Evolutionary conservation across 2,888 invertebrate species (phyloP).

Genomic region (Octonoba sinensis): DNA sequence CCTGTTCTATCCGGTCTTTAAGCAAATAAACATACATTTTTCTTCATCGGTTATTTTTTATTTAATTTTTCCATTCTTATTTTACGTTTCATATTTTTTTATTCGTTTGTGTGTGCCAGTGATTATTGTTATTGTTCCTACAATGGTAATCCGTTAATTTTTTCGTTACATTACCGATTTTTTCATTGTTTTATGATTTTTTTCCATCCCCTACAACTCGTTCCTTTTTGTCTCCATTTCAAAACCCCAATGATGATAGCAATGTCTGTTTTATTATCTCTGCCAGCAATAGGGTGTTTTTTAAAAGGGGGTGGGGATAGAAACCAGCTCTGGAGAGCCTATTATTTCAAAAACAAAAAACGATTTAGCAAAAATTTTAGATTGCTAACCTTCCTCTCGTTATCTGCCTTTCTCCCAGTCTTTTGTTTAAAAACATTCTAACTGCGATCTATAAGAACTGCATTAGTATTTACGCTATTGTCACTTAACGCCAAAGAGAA

Average conservation of each 20-base stretch:
- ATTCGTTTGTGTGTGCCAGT: constrained; percentile 13
- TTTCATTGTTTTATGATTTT: constrained; percentile 27
- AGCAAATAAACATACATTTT: constrained; percentile 62
- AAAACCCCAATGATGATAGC: constrained; percentile 52
- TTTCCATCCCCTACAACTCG: constrained; percentile 25
- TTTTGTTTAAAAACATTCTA: constrained; percentile 47
- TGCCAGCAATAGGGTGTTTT: constrained; percentile 28
- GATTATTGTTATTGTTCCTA: constrained; percentile 54
- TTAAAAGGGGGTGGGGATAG: constrained; percentile 28
- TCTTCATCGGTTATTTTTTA: constrained; percentile 42
- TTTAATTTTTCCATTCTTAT: constrained; percentile 27
- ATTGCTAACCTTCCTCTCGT: constrained; percentile 57
- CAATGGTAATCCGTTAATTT: constrained; percentile 53
- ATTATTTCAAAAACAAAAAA: constrained; percentile 62
- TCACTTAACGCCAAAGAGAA: constrained; percentile 22
- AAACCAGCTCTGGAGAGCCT: constrained; percentile 46
- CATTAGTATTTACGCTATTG: constrained; percentile 64
- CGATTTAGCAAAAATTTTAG: constrained; percentile 60
- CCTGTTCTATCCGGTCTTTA: constrained; percentile 59
- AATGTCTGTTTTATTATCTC: constrained; percentile 58
- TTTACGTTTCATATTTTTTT: constrained; percentile 12
- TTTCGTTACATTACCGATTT: constrained; percentile 30
- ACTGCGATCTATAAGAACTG: constrained; percentile 54
- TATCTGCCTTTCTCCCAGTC: constrained; percentile 42
- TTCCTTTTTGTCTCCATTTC: constrained; percentile 49